Evolutionary conservation across 2,888 invertebrate species (phyloP), one percentile per base, ranked within the genome.

Genomic region (Gasteruption jaculator): DNA sequence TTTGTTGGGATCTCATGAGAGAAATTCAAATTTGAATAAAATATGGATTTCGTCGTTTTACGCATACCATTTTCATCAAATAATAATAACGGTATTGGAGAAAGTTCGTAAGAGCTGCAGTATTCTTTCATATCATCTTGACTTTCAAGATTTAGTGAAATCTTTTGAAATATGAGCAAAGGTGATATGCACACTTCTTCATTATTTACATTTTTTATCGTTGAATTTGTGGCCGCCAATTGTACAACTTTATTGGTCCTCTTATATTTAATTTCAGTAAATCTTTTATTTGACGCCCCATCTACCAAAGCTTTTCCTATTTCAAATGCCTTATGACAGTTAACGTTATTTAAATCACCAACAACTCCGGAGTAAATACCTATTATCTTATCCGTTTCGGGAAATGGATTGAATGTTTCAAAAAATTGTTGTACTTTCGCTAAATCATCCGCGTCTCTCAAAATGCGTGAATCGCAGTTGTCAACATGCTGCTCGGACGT

Each of bases 401-500:
- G 56, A 52, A 61, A 65, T 37, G 57, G 61, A 48, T 60, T 42
- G 49, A 58, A 56, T 18, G 46, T 50, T 33, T 54, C 41, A 44
- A 58, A 54, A 46, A 52, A 53, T 42, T 42, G 43, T 30, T 41
- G 35, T 35, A 59, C 38, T 52, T 44, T 59, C 41, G 50, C 41
- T 39, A 56, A 48, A 53, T 61, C 27, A 27, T 27, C 27, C 12
- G 52, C 53, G 56, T 66, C 61, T 50, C 58, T 54, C 36, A 45
- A 46, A 43, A 64, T 57, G 43, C 62, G 47, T 39, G 51, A 58
- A 49, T 52, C 49, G 34, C 55, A 47, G 15, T 52, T 49, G 50
- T 61, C 62, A 32, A 60, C 46, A 38, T 63, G 65, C 53, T 63
- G 62, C 39, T 62, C 60, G 33, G 52, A 49, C 14, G 56, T 52